phyloP scores from a whole-genome alignment of 2,113 vertebrate species.

The Ciconia maguari region DNA sequence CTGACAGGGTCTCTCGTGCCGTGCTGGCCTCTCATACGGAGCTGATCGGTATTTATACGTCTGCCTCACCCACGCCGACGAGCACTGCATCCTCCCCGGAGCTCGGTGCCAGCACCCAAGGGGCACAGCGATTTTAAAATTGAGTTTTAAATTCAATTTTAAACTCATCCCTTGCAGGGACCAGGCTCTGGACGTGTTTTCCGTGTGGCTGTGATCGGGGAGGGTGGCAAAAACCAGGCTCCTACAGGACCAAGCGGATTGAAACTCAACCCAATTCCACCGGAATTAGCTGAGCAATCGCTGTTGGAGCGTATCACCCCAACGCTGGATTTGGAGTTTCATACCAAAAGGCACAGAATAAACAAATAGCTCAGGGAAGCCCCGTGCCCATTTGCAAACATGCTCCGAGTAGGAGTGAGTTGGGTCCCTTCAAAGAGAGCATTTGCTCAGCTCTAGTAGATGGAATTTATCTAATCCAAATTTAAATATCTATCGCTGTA shows the following conservation, averaged over 20 bases:
- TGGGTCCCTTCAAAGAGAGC: neutral
- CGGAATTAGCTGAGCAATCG: neutral
- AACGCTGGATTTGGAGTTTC: neutral
- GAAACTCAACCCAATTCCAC: neutral
- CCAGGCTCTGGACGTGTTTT: neutral
- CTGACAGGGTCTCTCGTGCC: rapidly evolving
- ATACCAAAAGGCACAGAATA: neutral
- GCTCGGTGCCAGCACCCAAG: neutral
- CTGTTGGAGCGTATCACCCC: neutral
- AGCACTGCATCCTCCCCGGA: neutral
- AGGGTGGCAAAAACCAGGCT: rapidly evolving
- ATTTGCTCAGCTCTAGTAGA: neutral
- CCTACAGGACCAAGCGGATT: rapidly evolving
- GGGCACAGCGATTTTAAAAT: neutral
- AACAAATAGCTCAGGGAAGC: neutral
- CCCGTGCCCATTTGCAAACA: rapidly evolving
- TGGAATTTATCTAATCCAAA: neutral
- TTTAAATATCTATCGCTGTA: neutral
- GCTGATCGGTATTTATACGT: neutral
- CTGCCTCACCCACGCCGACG: neutral
- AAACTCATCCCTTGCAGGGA: neutral
- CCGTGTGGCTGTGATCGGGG: rapidly evolving
- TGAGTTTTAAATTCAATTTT: too few species aligned
- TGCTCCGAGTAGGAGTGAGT: neutral
- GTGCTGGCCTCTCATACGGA: rapidly evolving